A percentile compares a stretch with the other conserved stretches of the same genome.
Evolutionary conservation across 2,888 invertebrate genomes (phyloP).

Genomic region (Tetragnatha montana): DNA sequence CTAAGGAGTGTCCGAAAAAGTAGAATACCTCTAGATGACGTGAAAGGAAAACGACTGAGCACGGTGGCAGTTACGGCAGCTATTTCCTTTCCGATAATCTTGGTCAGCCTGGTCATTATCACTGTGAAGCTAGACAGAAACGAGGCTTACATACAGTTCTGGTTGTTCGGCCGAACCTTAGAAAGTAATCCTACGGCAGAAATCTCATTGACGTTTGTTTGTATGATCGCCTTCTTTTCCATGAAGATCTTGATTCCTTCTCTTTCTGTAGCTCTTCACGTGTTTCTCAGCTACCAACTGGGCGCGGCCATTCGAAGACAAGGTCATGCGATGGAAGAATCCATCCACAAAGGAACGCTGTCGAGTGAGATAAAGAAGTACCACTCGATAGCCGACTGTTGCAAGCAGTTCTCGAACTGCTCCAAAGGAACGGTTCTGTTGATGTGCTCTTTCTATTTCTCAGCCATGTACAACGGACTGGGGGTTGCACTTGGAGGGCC

Average conservation of each 20-base stretch:
- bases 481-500: not conserved
- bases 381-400: not conserved
- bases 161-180: not conserved
- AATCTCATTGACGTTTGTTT: not conserved
- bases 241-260: constrained; percentile 12
- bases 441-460: not conserved
- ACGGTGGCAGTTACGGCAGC: not conserved
- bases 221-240: not conserved
- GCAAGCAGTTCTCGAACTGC: not conserved
- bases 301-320: not conserved
- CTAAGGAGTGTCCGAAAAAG: not conserved
- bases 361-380: not conserved
- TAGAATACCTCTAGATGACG: not conserved
- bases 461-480: not conserved
- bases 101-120: not conserved
- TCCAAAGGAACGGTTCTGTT: not conserved
- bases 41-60: not conserved
- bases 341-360: not conserved
- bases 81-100: too few species aligned
- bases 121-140: not conserved
- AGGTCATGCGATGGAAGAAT: not conserved
- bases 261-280: not conserved
- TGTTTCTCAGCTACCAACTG: not conserved
- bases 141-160: not conserved
- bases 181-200: not conserved